Base-by-base conservation (phyloP, 2,113 vertebrate genomes). In the Chunga burmeisteri region DNA sequence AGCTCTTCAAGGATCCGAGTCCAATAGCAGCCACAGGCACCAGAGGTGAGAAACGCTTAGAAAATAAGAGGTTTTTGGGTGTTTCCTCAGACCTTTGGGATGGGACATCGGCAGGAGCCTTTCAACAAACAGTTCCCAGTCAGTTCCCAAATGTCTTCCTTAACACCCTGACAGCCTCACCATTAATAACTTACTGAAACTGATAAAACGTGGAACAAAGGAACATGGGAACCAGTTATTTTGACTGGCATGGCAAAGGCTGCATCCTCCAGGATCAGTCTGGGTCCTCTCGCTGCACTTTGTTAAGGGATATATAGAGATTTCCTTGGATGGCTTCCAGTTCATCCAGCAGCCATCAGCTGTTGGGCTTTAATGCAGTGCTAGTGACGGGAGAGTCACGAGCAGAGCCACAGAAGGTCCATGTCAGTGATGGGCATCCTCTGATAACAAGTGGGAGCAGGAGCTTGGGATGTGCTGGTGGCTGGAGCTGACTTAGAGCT, bases 201-300 rank as follows among this genome's bases (percentile, higher is more conserved):
- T 2, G 66, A 66, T 84, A 75, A 94, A 92, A 92, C 88, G 66
- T 67, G 90, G 71, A 94, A 93, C 86, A 75, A 42, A 73, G 83
- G 56, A 46, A 79, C 82, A 93, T 19, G 17, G 47, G 22, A 73
- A 71, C 55, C 40, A 29, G 63, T 36, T 65, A 9, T 87, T 55
- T 55, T 29, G 65, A 50, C n/a, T 70, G 21, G 73, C 1, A 1
- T n/a, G 77, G 73, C 62, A 88, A 87, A 86, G 78, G 75, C 71
- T 86, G 63, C 36, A 53, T 34, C 68, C 66, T 36, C n/a, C 61
- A 56, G 81, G 63, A 58, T 71, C 84, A 40, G 3, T 2, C 30
- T 9, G 14, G 42, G 34, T 50, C 49, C 30, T 63, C 36, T n/a
- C 72, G 68, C 38, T 66, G 15, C 30, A 10, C 30, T 82, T 58